Evolutionary conservation across 2,888 invertebrate species (phyloP).

Genomic region (Rapana venosa): DNA sequence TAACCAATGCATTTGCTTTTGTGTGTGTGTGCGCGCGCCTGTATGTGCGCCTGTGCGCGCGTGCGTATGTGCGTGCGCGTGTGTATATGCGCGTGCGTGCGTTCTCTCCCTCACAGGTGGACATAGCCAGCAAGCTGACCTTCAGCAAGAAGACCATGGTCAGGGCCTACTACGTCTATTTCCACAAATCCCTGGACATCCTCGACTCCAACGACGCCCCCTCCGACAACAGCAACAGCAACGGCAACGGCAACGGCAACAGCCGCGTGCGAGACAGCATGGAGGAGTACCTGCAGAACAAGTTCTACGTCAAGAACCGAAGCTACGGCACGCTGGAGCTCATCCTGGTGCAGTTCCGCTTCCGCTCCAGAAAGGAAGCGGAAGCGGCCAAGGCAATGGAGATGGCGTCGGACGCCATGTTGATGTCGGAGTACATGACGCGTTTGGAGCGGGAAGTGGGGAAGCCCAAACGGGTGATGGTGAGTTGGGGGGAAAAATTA

Average conservation of each 20-base stretch:
- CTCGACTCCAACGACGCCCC: conserved; percentile 48
- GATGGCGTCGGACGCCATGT: conserved; percentile 32
- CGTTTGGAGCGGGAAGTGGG: conserved; percentile 47
- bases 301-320: conserved; percentile 54
- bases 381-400: conserved; percentile 49
- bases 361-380: conserved; percentile 49
- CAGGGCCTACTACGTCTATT: conserved; percentile 57
- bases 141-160: conserved; percentile 59
- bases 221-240: background rate
- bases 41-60: no score
- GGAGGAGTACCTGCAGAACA: conserved; percentile 52
- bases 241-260: background rate
- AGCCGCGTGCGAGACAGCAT: conserved; percentile 46
- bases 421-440: conserved; percentile 53
- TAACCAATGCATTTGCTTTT: no score
- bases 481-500: conserved; percentile 32
- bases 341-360: conserved; percentile 61
- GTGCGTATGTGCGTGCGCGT: no score
- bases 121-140: conserved; percentile 58
- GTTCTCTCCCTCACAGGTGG: conserved; percentile 46
- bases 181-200: conserved; percentile 52
- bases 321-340: conserved; percentile 61
- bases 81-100: no score
- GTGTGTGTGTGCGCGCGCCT: no score
- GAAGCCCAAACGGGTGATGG: conserved; percentile 49